Base-by-base conservation (phyloP, 1,140 invertebrate species). In the Sesamia nonagrioides region DNA sequence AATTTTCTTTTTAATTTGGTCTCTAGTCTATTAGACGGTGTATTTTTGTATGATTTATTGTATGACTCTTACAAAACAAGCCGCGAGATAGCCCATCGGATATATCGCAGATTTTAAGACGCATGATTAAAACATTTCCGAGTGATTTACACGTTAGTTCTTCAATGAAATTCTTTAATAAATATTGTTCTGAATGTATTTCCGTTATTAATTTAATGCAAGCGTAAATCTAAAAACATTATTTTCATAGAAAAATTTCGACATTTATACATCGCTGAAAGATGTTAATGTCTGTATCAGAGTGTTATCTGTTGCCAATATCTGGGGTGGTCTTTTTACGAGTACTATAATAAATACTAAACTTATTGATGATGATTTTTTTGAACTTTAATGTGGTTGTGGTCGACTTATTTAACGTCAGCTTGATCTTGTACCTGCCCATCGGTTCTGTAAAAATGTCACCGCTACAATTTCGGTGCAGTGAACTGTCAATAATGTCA, bases 1-100 rank as follows among this genome's bases (percentile, higher is more conserved):
- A 92, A 94, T 95, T 88, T 92, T 92, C 83, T 93, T 95, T 95
- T 95, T 93, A 94, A 94, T 91, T 91, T 85, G 68, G 85, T 84
- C 85, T 78, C 83, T 71, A 84, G 75, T 88, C 84, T 87, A 87
- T 85, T 88, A 87, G 78, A 82, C 73, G 42, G 68, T 86, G 80
- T 89, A 89, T 92, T 89, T 91, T 87, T 77, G 63, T 86, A 85
- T 94, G 89, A 93, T 93, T 91, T 92, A 93, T 92, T 56, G 79
- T 75, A 82, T n/a, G 27, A 52, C 33, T 77, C 15, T 66, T 77
- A 77, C 68, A 83, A 69, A 77, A 66, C 21, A 77, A 76, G 71
- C 80, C 61, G 56, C 42, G 72, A 69, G 68, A 82, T 76, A 42
- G 37, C 42, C 73, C 75, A 77, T 78, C 75, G 61, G 54, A 79